phyloP scores from a whole-genome alignment of 2,888 invertebrate genomes.

The Chromoteleia sp. region DNA sequence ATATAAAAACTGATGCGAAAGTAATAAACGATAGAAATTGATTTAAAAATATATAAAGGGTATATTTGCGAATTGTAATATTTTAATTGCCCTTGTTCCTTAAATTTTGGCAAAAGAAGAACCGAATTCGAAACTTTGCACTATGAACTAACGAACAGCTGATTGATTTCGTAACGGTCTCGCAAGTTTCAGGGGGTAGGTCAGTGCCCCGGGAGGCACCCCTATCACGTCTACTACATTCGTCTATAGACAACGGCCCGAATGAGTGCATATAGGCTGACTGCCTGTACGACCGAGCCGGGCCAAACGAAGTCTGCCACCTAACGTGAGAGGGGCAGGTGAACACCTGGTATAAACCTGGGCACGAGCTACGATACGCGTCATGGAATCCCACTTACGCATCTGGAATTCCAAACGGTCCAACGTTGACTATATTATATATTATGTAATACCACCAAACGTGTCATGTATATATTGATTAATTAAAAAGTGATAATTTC shows the following conservation, averaged over 20 bases:
- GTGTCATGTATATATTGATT: not conserved
- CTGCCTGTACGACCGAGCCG: constrained; percentile 49
- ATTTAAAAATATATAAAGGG: too few relatives aligned
- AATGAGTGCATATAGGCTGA: constrained; percentile 52
- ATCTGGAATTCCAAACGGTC: constrained; percentile 71
- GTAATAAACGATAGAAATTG: too few relatives aligned
- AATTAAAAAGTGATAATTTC: too few relatives aligned
- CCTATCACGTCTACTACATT: constrained; percentile 67
- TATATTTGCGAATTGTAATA: too few relatives aligned
- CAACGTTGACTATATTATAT: constrained; percentile 39
- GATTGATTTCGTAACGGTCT: constrained; percentile 80
- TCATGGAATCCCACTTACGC: constrained; percentile 48
- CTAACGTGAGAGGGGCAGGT: constrained; percentile 82
- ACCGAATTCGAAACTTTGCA: not conserved
- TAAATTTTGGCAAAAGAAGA: too few relatives aligned
- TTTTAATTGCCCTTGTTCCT: too few relatives aligned
- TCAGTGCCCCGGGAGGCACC: constrained; percentile 81
- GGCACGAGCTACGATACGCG: constrained; percentile 70
- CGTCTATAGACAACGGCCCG: constrained; percentile 42
- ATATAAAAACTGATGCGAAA: too few relatives aligned
- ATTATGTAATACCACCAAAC: constrained; percentile 45
- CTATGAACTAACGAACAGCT: constrained; percentile 74
- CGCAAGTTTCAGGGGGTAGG: constrained; percentile 79
- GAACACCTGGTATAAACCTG: constrained; percentile 81
- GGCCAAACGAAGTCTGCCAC: constrained; percentile 74